Percentiles rank a stretch among this genome's conserved stretches.
These are phyloP conservation scores for Oasisia sp. DNA, from an alignment of 2,888 invertebrate species.

Conservation along the genomic window DNA sequence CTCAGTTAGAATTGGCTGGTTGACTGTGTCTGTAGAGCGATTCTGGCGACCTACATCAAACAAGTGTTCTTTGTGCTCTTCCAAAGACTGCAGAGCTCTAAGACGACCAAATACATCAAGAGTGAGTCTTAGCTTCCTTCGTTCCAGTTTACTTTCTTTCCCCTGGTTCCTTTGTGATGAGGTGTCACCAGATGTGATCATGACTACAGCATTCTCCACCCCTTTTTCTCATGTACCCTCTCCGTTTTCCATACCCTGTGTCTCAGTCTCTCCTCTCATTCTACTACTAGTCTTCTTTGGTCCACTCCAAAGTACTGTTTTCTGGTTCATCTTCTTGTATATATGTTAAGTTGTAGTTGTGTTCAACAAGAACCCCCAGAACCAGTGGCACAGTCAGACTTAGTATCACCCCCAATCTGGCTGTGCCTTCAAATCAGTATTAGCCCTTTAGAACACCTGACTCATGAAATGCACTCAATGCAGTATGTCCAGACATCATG, in stretches of 20 bases:
- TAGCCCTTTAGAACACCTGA: no score
- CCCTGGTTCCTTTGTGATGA: no score
- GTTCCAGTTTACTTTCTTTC: no score
- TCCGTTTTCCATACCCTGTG: not conserved
- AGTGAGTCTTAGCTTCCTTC: conserved; percentile 26
- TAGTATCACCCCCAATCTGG: not conserved
- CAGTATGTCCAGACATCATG: no score
- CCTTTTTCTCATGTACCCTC: not conserved
- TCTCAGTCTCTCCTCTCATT: no score
- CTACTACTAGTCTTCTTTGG: no score
- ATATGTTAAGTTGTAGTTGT: not conserved
- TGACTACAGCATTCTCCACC: no score
- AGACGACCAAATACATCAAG: conserved; percentile 90
- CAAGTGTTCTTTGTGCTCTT: conserved; percentile 93
- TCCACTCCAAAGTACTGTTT: no score
- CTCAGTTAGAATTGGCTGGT: not conserved
- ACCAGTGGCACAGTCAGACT: not conserved
- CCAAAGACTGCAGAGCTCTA: conserved; percentile 89
- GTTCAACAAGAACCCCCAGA: not conserved
- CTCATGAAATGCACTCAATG: no score
- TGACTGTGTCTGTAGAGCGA: conserved; percentile 70
- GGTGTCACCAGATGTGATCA: no score
- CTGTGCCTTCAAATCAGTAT: not conserved
- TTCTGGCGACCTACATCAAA: conserved; percentile 81
- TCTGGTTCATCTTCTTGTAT: not conserved